Conservation (phyloP, 1,140 invertebrate genomes). For the Acromyrmex echinatior region DNA sequence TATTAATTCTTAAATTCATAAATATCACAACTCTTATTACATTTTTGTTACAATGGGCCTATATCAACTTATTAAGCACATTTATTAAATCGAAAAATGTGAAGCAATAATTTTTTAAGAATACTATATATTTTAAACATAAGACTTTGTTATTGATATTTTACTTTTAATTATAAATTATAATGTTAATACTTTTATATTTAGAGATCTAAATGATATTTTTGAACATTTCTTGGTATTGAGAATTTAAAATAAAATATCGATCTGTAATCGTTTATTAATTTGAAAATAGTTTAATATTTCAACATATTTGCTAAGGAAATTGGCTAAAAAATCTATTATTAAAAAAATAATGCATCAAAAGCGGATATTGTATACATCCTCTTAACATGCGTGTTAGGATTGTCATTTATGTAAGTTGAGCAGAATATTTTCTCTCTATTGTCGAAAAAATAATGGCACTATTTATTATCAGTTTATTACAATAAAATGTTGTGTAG, state of each 20-base stretch:
- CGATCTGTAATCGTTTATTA: not conserved
- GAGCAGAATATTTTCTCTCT: not conserved
- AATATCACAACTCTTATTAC: not conserved
- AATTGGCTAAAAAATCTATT: not conserved
- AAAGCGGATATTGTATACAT: not conserved
- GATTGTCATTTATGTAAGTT: not conserved
- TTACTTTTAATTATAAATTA: conserved; percentile 22
- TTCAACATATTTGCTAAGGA: not conserved
- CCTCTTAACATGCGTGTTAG: not conserved
- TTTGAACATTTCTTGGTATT: not conserved
- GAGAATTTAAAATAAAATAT: not conserved
- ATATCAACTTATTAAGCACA: not conserved
- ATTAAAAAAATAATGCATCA: not conserved
- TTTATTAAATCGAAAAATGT: not conserved
- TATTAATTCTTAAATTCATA: not conserved
- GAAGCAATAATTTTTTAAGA: conserved; percentile 1
- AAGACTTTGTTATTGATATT: conserved; percentile 45
- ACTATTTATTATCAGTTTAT: conserved; percentile 16
- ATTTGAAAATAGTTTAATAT: not conserved
- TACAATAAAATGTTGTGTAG: not conserved
- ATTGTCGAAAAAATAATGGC: conserved; percentile 2
- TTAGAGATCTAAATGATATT: conserved; percentile 1
- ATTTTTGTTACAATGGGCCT: not conserved
- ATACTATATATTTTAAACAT: conserved; percentile 18
- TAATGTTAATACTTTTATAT: conserved; percentile 8